Percentiles rank a stretch among this genome's conserved stretches.
Evolutionary conservation across 2,888 invertebrate genomes (phyloP).

Genomic region (Dicycla oo): DNA sequence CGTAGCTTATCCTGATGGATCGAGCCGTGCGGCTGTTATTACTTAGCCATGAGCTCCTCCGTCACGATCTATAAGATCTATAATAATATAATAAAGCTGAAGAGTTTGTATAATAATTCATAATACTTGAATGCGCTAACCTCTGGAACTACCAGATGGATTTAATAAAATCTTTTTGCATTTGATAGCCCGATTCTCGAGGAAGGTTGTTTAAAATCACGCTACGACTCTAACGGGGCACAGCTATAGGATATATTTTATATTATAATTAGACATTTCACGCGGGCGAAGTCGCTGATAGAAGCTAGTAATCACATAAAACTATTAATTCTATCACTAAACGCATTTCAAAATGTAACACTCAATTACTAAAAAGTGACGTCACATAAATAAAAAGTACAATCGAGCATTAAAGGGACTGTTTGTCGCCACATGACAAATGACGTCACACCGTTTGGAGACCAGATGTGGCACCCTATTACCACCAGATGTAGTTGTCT

Average conservation of each 20-base stretch:
- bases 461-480: conserved; percentile 80
- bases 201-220: background rate
- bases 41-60: no score
- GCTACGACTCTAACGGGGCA: background rate
- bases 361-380: conserved; percentile 56
- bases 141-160: no score
- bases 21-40: no score
- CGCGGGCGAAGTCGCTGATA: background rate
- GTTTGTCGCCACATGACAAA: conserved; percentile 84
- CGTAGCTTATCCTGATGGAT: no score
- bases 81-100: background rate
- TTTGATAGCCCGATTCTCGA: background rate
- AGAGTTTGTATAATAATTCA: no score
- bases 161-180: no score
- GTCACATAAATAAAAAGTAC: conserved; percentile 64
- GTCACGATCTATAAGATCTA: background rate
- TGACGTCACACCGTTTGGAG: conserved; percentile 82
- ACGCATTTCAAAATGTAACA: conserved; percentile 44
- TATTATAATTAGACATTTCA: background rate
- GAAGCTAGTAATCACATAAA: background rate
- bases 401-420: conserved; percentile 75
- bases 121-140: no score
- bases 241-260: background rate
- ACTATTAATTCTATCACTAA: no score
- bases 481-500: conserved; percentile 83